These are phyloP conservation scores for Chaetura pelagica DNA, from an alignment of 2,113 vertebrate genomes.

Conservation along the genomic window DNA sequence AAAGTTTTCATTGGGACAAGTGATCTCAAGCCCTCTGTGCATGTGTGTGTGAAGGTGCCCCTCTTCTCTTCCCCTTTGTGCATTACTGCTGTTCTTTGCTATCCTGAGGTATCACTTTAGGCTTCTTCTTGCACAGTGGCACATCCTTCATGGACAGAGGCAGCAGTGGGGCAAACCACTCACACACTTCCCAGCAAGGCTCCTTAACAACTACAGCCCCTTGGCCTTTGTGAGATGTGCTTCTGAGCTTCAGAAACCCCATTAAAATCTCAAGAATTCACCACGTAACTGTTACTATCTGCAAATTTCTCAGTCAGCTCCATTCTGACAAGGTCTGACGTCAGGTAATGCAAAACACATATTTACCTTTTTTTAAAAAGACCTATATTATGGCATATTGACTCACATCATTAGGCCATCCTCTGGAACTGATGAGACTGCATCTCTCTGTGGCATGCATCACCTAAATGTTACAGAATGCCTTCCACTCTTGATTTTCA, in stretches of 20 bases:
- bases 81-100: neutral
- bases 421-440: neutral
- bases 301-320: neutral
- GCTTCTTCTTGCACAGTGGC: neutral
- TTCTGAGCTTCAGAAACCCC: neutral
- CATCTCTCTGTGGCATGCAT: neutral
- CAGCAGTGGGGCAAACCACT: fast-evolving
- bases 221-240: neutral
- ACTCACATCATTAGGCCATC: neutral
- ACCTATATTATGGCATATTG: neutral
- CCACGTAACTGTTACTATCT: neutral
- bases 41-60: neutral
- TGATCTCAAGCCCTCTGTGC: neutral
- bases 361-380: neutral
- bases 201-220: neutral
- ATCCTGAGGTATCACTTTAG: fast-evolving
- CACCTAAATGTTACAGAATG: neutral
- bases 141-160: neutral
- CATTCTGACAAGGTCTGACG: neutral
- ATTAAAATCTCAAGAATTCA: neutral
- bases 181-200: neutral
- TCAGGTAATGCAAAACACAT: neutral
- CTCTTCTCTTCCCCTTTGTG: neutral
- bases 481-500: neutral
- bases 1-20: neutral